phyloP scores from a whole-genome alignment of 2,888 invertebrate genomes.

The Micoletzkya japonica region DNA sequence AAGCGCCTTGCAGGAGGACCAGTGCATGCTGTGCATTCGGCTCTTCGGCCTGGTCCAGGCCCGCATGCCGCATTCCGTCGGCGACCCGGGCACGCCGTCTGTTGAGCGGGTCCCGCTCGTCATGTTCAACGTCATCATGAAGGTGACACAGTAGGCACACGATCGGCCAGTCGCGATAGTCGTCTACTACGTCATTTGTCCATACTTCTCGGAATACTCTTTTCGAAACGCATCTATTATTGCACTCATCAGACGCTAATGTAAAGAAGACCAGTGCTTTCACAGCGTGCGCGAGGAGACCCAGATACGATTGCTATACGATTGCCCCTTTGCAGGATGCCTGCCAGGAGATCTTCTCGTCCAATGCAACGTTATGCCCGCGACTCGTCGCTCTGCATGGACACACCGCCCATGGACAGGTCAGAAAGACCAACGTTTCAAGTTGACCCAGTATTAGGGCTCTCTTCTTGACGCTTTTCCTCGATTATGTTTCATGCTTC shows the following conservation, averaged over 20 bases:
- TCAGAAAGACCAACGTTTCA: too few species aligned
- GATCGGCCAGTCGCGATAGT: neutral
- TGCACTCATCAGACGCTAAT: too few species aligned
- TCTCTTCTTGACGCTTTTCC: neutral
- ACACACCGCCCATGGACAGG: neutral
- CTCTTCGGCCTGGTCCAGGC: neutral
- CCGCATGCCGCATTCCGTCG: neutral
- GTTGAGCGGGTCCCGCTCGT: too few species aligned
- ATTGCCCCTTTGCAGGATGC: neutral
- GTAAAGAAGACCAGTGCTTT: too few species aligned
- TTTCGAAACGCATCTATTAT: too few species aligned
- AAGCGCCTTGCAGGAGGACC: neutral
- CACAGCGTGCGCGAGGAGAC: too few species aligned
- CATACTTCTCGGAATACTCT: too few species aligned
- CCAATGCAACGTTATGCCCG: neutral
- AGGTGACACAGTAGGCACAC: too few species aligned
- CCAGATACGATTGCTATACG: too few species aligned
- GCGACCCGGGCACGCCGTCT: too few species aligned
- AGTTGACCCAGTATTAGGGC: too few species aligned
- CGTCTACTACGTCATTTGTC: neutral
- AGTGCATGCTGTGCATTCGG: neutral
- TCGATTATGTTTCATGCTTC: neutral
- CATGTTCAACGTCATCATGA: too few species aligned
- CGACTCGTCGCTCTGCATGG: neutral
- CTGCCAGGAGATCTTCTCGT: neutral